Base-by-base conservation (phyloP, 2,113 vertebrate species). In the Pterocles gutturalis region DNA sequence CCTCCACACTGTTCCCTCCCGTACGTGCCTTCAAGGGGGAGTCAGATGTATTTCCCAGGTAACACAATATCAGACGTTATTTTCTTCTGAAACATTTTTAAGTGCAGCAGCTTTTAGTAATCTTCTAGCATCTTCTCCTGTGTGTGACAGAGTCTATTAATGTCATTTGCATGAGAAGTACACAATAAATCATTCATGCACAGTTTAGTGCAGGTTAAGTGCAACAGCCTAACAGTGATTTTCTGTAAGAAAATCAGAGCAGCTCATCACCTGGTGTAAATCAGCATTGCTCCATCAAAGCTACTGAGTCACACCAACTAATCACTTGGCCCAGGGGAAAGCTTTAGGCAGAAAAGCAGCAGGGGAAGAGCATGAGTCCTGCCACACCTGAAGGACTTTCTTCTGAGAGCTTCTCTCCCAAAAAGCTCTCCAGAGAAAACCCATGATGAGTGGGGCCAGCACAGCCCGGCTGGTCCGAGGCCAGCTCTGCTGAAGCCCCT, bases 141-240 rank as follows among this genome's bases (percentile, higher is more conserved):
- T 65, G 77, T 94, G 82, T 97, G 95, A 96, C 96, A 96, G 87
- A 94, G 91, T 89, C 97, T 97, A 95, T 97, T 96, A 96, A 87
- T 72, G 94, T 87, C 81, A 95, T 97, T 97, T 97, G 95, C 97
- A 97, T 97, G 94, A 95, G 92, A 96, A 95, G 91, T 91, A 96
- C 95, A 95, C 94, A 96, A 91, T 95, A 97, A 97, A 97, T 96
- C 92, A 95, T 95, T 95, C 96, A 95, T 94, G 94, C 89, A 61
- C 89, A 84, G 95, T 95, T 96, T 97, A 95, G 96, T 95, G 91
- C 97, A 96, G 96, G 94, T 97, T 95, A 95, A 87, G 83, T 93
- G 85, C 82, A 97, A 85, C 86, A 96, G 95, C 70, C 83, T 71
- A 95, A 64, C 92, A 64, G 93, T 87, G 96, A 90, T 94, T 95